Percentiles rank a stretch among this genome's conserved stretches.
These are phyloP conservation scores for Hofmannophila pseudospretella DNA, from an alignment of 2,888 invertebrate genomes.

Conservation along the genomic window DNA sequence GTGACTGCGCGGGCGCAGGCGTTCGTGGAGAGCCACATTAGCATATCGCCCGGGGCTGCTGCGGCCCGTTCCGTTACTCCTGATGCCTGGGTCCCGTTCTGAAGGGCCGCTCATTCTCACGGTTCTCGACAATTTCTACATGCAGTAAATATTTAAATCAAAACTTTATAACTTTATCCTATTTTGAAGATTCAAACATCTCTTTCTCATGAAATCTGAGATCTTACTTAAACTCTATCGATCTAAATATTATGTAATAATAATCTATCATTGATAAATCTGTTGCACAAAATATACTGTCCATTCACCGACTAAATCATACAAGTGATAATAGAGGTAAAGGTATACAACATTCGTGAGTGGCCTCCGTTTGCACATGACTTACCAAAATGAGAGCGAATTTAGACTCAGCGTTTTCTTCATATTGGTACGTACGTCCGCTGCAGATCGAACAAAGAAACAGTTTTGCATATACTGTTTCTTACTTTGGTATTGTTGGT, in stretches of 20 bases:
- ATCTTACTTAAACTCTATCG: not conserved
- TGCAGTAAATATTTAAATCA: conserved; percentile 13
- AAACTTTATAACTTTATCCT: too few relatives aligned
- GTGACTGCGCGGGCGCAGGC: conserved; percentile 34
- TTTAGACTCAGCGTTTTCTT: conserved; percentile 39
- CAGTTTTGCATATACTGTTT: conserved; percentile 39
- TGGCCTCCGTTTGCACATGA: conserved; percentile 21
- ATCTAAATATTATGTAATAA: not conserved
- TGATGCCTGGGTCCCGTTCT: conserved; percentile 58
- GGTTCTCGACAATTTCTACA: conserved; percentile 43
- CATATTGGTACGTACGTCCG: conserved; percentile 37
- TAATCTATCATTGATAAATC: not conserved
- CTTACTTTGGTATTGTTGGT: conserved; percentile 25
- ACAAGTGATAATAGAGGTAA: not conserved
- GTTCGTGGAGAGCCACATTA: conserved; percentile 54
- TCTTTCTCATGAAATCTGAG: not conserved
- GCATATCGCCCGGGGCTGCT: conserved; percentile 67
- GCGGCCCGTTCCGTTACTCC: conserved; percentile 63
- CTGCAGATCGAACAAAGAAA: conserved; percentile 57
- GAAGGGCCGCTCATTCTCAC: conserved; percentile 57
- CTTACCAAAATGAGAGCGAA: conserved; percentile 8
- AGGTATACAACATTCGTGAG: conserved; percentile 2
- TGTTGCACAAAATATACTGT: not conserved
- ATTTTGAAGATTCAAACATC: too few relatives aligned
- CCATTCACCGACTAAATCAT: not conserved